A percentile compares a stretch with the other conserved stretches of the same genome.
Evolutionary conservation across 2,888 invertebrate genomes (phyloP).

Genomic region (Plebejus melissa): DNA sequence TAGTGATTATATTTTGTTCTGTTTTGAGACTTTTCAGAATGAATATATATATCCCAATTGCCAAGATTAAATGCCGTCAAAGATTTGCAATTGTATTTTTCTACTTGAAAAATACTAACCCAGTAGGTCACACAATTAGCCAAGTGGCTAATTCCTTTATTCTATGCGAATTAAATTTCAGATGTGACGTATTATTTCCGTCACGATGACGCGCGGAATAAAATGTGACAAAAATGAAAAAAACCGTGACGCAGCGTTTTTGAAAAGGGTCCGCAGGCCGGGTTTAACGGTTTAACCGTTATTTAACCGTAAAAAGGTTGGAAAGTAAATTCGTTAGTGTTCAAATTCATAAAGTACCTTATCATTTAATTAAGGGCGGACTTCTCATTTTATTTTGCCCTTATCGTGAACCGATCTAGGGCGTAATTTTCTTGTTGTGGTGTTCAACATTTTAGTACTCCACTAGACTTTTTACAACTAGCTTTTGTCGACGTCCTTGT

Average conservation of each 20-base stretch:
- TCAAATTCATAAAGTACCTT: conserved; percentile 22
- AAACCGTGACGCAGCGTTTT: conserved; percentile 9
- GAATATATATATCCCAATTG: too few relatives aligned
- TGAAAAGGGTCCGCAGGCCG: conserved; percentile 7
- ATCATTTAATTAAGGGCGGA: conserved; percentile 10
- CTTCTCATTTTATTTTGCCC: conserved; percentile 12
- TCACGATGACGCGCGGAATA: not conserved
- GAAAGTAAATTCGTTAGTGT: conserved; percentile 19
- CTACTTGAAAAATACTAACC: not conserved
- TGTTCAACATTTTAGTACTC: not conserved
- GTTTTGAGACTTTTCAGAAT: not conserved
- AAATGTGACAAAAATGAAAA: not conserved
- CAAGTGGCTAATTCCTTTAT: not conserved
- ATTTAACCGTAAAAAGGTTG: conserved; percentile 17
- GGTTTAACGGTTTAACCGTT: not conserved
- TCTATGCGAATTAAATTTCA: not conserved
- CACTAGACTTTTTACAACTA: not conserved
- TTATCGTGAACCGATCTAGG: not conserved
- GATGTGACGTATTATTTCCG: not conserved
- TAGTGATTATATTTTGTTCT: not conserved
- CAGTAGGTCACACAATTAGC: not conserved
- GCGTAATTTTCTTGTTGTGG: not conserved
- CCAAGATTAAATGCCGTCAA: too few relatives aligned
- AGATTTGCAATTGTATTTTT: not conserved
- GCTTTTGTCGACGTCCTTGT: too few relatives aligned